phyloP scores from a whole-genome alignment of 2,113 vertebrate genomes.

The Mustelus asterias region DNA sequence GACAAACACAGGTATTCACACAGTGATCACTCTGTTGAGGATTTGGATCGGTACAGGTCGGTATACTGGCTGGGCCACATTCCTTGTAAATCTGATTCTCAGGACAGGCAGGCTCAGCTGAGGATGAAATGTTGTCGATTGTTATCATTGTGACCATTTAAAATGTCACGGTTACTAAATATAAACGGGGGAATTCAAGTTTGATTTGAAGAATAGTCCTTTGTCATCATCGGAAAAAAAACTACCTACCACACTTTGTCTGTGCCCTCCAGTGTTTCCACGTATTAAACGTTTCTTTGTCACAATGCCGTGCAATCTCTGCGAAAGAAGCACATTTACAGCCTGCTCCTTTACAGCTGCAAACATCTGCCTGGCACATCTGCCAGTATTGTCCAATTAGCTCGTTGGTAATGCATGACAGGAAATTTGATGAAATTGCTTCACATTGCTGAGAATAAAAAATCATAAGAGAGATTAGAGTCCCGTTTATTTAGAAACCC shows the following conservation, averaged over 20 bases:
- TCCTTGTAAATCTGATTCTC: conserved; percentile 49
- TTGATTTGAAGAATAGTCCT: background rate
- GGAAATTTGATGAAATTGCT: background rate
- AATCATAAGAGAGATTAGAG: conserved; percentile 5
- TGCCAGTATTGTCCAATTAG: background rate
- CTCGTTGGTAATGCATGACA: background rate
- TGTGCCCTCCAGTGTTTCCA: conserved; percentile 45
- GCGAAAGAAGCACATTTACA: conserved; percentile 47
- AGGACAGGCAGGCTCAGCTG: conserved; percentile 48
- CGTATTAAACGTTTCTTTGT: conserved; percentile 40
- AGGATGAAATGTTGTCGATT: background rate
- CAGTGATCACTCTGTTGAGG: conserved; percentile 47
- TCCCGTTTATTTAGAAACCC: background rate
- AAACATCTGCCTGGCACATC: background rate
- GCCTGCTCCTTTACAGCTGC: conserved; percentile 41
- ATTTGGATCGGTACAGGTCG: conserved; percentile 51
- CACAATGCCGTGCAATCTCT: conserved; percentile 47
- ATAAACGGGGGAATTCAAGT: background rate
- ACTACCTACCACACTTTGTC: conserved; percentile 45
- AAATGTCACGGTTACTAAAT: background rate
- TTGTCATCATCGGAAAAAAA: background rate
- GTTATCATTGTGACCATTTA: background rate
- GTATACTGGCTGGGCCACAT: conserved; percentile 46
- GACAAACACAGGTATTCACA: conserved; percentile 50
- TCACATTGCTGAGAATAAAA: background rate